Evolutionary conservation across 2,113 vertebrate species (phyloP).

Genomic region (Nothobranchius kuhntae): DNA sequence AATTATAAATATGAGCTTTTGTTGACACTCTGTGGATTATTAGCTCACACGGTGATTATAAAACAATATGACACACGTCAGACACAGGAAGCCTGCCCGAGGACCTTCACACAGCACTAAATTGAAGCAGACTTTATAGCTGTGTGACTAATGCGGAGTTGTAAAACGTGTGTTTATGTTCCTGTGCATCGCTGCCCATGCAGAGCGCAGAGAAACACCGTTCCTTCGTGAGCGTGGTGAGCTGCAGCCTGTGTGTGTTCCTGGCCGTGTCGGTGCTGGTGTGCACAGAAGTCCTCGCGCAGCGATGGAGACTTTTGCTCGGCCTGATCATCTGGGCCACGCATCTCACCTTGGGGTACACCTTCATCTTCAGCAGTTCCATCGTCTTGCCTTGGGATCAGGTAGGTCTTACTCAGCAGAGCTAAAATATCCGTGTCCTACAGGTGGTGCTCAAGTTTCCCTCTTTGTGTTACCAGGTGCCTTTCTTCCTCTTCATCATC

Average conservation of each 20-base stretch:
- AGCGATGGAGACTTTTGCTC: conserved; percentile 82
- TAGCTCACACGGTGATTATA: not conserved
- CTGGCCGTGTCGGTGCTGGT: conserved; percentile 84
- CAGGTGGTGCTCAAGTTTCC: not conserved
- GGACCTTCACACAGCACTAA: not conserved
- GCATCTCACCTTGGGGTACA: conserved; percentile 86
- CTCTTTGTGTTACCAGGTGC: conserved; percentile 81
- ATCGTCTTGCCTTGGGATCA: conserved; percentile 85
- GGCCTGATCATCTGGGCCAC: conserved; percentile 87
- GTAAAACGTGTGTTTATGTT: conserved; percentile 31
- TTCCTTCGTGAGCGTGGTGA: conserved; percentile 81
- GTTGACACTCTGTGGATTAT: too few species aligned
- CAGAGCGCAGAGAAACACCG: conserved; percentile 71
- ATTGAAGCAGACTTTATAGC: not conserved
- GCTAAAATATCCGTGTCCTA: too few species aligned
- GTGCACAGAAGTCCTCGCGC: conserved; percentile 83
- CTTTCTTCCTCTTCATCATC: conserved; percentile 94
- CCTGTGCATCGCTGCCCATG: conserved; percentile 9
- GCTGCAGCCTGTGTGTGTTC: conserved; percentile 84
- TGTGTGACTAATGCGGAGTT: not conserved
- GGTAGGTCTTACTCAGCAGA: conserved; percentile 69
- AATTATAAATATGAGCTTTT: too few species aligned
- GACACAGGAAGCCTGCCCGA: not conserved
- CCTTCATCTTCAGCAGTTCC: conserved; percentile 79
- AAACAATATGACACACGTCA: not conserved